Base-by-base conservation (phyloP, 2,113 vertebrate genomes). In the Camelus dromedarius region DNA sequence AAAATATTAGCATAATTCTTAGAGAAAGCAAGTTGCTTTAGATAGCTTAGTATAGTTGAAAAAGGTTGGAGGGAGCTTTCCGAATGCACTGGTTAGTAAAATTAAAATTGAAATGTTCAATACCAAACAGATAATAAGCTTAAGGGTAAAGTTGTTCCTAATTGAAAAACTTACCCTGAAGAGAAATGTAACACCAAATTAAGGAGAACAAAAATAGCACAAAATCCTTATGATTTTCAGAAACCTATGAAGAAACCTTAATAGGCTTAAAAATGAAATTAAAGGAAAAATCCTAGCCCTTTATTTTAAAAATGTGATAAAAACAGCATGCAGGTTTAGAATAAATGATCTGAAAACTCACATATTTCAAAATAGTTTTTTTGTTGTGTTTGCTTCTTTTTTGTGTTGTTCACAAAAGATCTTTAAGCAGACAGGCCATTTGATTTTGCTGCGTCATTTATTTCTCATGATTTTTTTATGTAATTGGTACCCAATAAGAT, bases 131-230 rank as follows among this genome's bases (percentile, higher is more conserved):
- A 75, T 87, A 87, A 70, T 91, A 96, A 92, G 72, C 93, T 96
- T 96, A 92, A 82, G 56, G 66, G 28, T 58, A 66, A 91, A 95
- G 16, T 42, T 88, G 9, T 84, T 91, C 42, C 66, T 95, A 89
- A 95, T 67, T 72, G 69, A 91, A 97, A 96, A 97, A 67, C 8
- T 24, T 97, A 35, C 62, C 84, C 75, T 91, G 64, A 94, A 85
- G 80, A 81, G 48, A 94, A 94, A 96, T 89, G 22, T 86, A 94
- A 89, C 24, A 60, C 14, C 87, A 80, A 89, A 92, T 83, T 67
- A 88, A 92, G 10, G 50, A 87, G 38, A 95, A 77, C 35, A 93
- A 88, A 96, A 77, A 42, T 20, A 94, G 26, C 4, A 76, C 11
- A 77, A 79, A 66, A 38, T 67, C 38, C 66, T 95, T 88, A 92